Base-by-base conservation (phyloP, 2,797 vertebrate genomes). In the Crenuchus spilurus region DNA sequence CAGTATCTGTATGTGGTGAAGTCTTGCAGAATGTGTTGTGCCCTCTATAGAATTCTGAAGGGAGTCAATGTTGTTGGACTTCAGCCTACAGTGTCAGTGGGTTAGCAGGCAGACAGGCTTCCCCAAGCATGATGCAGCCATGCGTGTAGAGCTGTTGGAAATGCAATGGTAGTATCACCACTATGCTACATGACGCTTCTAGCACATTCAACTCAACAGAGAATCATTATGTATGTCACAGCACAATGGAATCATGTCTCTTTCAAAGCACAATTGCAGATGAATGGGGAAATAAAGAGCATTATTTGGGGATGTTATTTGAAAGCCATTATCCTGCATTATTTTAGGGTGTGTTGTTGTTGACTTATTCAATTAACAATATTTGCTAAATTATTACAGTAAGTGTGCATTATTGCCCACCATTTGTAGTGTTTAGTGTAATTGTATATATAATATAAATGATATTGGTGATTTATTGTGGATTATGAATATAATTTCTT, bases 41-140 rank as follows among this genome's bases (percentile, higher is more conserved):
- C 55, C 31, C 60, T 31, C 41, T 58, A 28, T 28, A 18, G 22
- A 42, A 39, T 31, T 49, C 30, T 58, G n/a, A 57, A 57, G 24
- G 10, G 22, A 51, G n/a, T 44, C 0, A 24, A 4, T 52, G 24
- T 75, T 28, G 26, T 67, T 77, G 75, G 42, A 65, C 35, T 42
- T 16, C 30, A 58, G 64, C 64, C 57, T 52, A 41, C 24, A 70
- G 75, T 77, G 54, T 74, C 73, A 63, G 73, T 63, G 42, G 44
- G 70, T 74, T 66, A 63, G 42, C 39, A 74, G 61, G 41, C 48
- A 70, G 65, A 48, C 30, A 63, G 68, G 51, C 31, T 70, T 68
- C 57, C 55, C 63, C 64, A 51, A 60, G 44, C 8, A 37, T 35
- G 20, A 57, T 71, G 31, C 61, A 28, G 18, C 48, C 55, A 64